These are phyloP conservation scores for Peromyscus leucopus DNA, from an alignment of 2,113 vertebrate species.

Conservation along the genomic window DNA sequence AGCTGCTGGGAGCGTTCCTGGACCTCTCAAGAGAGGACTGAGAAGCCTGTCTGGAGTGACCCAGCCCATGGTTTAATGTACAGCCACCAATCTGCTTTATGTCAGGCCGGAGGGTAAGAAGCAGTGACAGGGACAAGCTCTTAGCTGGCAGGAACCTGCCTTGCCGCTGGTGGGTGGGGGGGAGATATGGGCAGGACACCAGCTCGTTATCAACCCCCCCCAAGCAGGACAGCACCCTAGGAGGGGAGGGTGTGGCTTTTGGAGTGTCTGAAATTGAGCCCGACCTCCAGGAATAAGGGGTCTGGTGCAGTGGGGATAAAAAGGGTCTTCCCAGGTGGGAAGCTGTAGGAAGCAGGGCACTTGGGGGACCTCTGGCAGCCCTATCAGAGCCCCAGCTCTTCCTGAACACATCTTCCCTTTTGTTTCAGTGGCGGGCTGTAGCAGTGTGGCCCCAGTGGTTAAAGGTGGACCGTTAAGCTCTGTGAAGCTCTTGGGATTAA, in stretches of 20 bases:
- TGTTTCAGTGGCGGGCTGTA: rapidly evolving
- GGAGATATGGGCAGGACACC: background rate
- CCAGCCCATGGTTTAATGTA: rapidly evolving
- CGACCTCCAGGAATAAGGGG: background rate
- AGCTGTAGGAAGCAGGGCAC: background rate
- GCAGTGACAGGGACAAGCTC: background rate
- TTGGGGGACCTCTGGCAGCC: background rate
- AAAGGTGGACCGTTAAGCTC: rapidly evolving
- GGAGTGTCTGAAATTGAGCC: no score
- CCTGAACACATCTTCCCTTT: background rate
- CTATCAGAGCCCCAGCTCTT: background rate
- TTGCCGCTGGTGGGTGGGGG: rapidly evolving
- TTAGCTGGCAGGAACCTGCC: background rate
- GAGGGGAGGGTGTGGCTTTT: background rate
- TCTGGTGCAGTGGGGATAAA: background rate
- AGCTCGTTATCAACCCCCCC: rapidly evolving
- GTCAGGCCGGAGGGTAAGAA: background rate
- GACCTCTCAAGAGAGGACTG: background rate
- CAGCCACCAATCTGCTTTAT: rapidly evolving
- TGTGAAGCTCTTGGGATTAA: background rate
- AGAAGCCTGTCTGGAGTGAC: background rate
- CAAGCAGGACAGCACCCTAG: rapidly evolving
- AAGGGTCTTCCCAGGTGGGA: background rate
- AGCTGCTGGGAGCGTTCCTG: rapidly evolving
- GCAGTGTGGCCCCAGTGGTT: background rate